Conservation (phyloP, 2,888 invertebrate species). For the Hirtodrosophila duncani region DNA sequence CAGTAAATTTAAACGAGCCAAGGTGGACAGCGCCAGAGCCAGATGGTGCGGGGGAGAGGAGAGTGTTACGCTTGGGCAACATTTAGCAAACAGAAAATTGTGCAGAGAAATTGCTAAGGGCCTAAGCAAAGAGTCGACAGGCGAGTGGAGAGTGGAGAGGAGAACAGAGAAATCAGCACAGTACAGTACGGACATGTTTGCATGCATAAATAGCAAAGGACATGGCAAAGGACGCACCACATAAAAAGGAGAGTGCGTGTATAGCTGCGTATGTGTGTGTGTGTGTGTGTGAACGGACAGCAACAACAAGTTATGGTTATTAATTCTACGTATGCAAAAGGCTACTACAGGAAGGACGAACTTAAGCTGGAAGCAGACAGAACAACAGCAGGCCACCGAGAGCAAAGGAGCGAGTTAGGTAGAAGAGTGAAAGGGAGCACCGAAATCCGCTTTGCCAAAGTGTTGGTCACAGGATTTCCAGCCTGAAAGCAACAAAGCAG, state of each 20-base stretch:
- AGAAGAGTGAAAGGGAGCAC: conserved; percentile 23
- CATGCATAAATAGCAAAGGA: conserved; percentile 70
- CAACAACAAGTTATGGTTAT: conserved; percentile 71
- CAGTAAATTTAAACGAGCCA: not conserved
- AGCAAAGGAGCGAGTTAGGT: conserved; percentile 6
- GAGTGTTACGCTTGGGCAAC: conserved; percentile 8
- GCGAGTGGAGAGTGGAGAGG: not conserved
- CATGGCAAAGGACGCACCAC: conserved; percentile 40
- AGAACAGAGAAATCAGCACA: conserved; percentile 60
- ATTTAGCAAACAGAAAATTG: conserved; percentile 52
- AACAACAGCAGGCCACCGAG: conserved; percentile 3
- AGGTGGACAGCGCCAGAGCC: too few species aligned
- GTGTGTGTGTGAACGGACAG: conserved; percentile 26
- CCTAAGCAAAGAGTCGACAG: conserved; percentile 43
- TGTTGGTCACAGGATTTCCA: conserved; percentile 66
- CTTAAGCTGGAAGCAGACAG: conserved; percentile 44
- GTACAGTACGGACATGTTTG: conserved; percentile 61
- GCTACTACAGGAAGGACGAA: conserved; percentile 51
- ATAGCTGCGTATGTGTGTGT: conserved; percentile 1
- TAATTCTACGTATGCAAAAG: conserved; percentile 66
- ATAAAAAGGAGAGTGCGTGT: conserved; percentile 19
- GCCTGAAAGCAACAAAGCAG: conserved; percentile 43
- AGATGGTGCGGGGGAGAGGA: not conserved
- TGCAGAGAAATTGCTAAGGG: conserved; percentile 34
- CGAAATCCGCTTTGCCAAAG: conserved; percentile 66